phyloP scores from a whole-genome alignment of 1,140 invertebrate species.

The Drosophila ercepeae region DNA sequence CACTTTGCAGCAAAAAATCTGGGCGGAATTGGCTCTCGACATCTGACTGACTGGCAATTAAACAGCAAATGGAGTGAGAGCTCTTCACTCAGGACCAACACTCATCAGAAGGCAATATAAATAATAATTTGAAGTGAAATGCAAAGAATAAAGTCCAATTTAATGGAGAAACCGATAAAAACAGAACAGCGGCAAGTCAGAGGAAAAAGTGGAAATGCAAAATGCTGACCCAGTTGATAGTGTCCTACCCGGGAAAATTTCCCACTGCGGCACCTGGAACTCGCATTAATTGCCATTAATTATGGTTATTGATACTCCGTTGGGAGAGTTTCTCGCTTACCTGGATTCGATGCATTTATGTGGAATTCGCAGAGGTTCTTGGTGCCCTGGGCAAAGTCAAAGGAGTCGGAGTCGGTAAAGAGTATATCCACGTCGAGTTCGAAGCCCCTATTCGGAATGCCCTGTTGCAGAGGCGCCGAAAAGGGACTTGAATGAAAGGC shows the following conservation, averaged over 20 bases:
- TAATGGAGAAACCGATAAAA: slow-evolving; percentile 15
- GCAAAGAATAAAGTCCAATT: slow-evolving; percentile 20
- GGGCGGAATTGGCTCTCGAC: slow-evolving; percentile 14
- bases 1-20: neutral
- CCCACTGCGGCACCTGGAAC: neutral
- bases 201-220: slow-evolving; percentile 3
- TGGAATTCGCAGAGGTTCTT: slow-evolving; percentile 88
- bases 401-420: slow-evolving; percentile 92
- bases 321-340: slow-evolving; percentile 51
- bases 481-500: slow-evolving; percentile 92
- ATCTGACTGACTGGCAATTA: slow-evolving; percentile 56
- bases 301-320: slow-evolving; percentile 27
- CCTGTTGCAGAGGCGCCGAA: slow-evolving; percentile 88
- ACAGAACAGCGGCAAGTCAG: neutral
- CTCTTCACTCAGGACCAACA: slow-evolving; percentile 21
- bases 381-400: slow-evolving; percentile 87
- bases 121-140: slow-evolving; percentile 59
- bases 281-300: slow-evolving; percentile 25
- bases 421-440: slow-evolving; percentile 94
- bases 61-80: slow-evolving; percentile 12
- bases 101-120: slow-evolving; percentile 61
- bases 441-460: slow-evolving; percentile 89
- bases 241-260: slow-evolving; percentile 8
- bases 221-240: slow-evolving; percentile 22
- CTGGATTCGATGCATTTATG: slow-evolving; percentile 87